Percentiles rank a stretch among this genome's conserved stretches.
phyloP scores from a whole-genome alignment of 2,113 vertebrate species.

The Glaucomys volans region DNA sequence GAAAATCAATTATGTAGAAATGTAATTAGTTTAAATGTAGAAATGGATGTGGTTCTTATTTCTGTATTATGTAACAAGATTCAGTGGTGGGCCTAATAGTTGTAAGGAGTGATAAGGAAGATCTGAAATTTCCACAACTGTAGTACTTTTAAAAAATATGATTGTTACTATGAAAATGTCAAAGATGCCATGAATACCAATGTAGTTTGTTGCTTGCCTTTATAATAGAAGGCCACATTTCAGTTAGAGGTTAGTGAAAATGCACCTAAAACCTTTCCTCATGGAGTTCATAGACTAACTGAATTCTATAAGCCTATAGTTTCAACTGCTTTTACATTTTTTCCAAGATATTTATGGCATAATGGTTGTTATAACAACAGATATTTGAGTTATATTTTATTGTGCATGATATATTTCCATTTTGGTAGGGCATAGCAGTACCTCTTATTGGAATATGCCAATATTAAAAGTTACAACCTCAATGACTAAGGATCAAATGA shows the following conservation, averaged over 20 bases:
- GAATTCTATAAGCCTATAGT: not conserved
- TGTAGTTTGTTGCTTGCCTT: not conserved
- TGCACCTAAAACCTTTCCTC: not conserved
- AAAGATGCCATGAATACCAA: not conserved
- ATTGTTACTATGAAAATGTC: not conserved
- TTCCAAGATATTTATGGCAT: not conserved
- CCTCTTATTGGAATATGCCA: not conserved
- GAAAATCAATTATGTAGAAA: not conserved
- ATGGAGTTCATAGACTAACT: not conserved
- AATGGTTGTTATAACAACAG: not conserved
- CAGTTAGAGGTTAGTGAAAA: not conserved
- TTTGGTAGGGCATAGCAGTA: not conserved
- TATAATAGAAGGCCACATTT: not conserved
- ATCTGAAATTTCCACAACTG: not conserved
- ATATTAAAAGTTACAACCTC: not conserved
- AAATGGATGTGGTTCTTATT: not conserved
- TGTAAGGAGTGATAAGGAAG: not conserved
- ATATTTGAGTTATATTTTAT: conserved; percentile 26
- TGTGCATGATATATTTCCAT: not conserved
- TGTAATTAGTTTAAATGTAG: not conserved
- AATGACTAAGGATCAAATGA: not conserved
- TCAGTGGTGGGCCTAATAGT: not conserved
- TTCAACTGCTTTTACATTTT: not conserved
- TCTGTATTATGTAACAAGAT: not conserved
- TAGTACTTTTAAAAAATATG: not conserved